phyloP scores from a whole-genome alignment of 35 echinoderm and acorn worm genomes.

The Ophioderma brevispina region DNA sequence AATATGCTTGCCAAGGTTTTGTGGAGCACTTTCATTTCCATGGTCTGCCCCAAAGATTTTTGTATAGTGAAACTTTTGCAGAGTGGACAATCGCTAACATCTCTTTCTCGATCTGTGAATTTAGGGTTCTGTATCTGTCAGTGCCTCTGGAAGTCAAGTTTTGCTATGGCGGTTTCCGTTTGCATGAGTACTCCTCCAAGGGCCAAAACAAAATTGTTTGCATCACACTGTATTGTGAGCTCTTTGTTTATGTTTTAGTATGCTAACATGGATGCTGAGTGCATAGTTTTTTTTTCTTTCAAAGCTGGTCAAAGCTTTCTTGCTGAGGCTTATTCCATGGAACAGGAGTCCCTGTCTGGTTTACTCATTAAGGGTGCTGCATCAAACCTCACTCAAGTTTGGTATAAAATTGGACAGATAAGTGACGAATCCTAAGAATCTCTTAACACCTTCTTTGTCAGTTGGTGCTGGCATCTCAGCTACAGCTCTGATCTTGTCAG shows the following conservation, averaged over 20 bases:
- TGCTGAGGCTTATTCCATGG: neutral
- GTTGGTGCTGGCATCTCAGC: too few species aligned
- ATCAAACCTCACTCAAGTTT: too few species aligned
- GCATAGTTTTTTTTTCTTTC: conserved; percentile 17
- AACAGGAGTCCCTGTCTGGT: too few species aligned
- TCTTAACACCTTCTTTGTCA: too few species aligned
- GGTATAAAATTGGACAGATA: too few species aligned
- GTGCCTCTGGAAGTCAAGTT: conserved; percentile 33
- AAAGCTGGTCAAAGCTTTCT: conserved; percentile 15
- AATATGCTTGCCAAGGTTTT: conserved; percentile 47
- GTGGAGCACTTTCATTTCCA: conserved; percentile 42
- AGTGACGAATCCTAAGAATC: too few species aligned
- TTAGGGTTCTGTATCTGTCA: conserved; percentile 31
- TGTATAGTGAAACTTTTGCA: conserved; percentile 66
- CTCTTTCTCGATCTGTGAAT: conserved; percentile 72
- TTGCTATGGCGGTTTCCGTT: conserved; percentile 1
- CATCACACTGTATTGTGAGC: conserved; percentile 33
- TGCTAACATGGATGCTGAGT: neutral
- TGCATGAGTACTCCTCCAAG: conserved; percentile 46
- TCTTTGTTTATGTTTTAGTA: conserved; percentile 42
- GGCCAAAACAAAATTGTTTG: neutral
- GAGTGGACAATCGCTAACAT: conserved; percentile 30
- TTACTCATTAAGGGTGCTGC: too few species aligned
- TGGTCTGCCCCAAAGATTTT: conserved; percentile 42
- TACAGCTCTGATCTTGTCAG: too few species aligned